These are phyloP conservation scores for Nephrocerus scutellatus DNA, from an alignment of 2,888 invertebrate species.

Conservation along the genomic window DNA sequence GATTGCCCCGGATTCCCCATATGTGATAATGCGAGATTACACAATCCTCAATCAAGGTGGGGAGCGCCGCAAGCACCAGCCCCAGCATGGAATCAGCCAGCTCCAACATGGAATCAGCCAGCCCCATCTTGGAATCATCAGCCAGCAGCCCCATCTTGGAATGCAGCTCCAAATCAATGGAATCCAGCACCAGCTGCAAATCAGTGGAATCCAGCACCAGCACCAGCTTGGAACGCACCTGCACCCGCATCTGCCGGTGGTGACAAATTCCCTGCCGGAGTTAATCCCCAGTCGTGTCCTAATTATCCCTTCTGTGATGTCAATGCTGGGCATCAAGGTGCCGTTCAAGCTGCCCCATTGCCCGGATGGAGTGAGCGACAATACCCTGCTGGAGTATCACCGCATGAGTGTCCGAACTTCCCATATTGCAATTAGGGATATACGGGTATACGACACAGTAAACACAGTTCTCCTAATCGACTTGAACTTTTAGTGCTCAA, in stretches of 20 bases:
- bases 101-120: constrained; percentile 30
- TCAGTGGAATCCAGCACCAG: constrained; percentile 35
- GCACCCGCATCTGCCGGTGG: constrained; percentile 35
- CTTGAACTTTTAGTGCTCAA: too few species aligned
- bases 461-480: neutral
- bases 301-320: constrained; percentile 52
- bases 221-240: constrained; percentile 26
- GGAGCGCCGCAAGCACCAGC: constrained; percentile 32
- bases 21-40: constrained; percentile 50
- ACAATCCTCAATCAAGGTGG: constrained; percentile 43
- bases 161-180: constrained; percentile 25
- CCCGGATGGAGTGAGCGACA: constrained; percentile 48
- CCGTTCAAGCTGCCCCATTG: constrained; percentile 43
- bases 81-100: constrained; percentile 25
- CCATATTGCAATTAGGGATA: constrained; percentile 46
- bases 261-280: constrained; percentile 49
- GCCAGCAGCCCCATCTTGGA: constrained; percentile 21
- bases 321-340: constrained; percentile 37
- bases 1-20: constrained; percentile 51
- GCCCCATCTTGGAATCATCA: constrained; percentile 25
- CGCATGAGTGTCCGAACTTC: constrained; percentile 49
- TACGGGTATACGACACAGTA: neutral
- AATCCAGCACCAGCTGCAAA: constrained; percentile 28
- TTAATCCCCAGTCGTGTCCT: constrained; percentile 50
- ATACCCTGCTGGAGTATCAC: constrained; percentile 49